Evolutionary conservation across 1,140 invertebrate species (phyloP).

Genomic region (Drosophila biarmipes): DNA sequence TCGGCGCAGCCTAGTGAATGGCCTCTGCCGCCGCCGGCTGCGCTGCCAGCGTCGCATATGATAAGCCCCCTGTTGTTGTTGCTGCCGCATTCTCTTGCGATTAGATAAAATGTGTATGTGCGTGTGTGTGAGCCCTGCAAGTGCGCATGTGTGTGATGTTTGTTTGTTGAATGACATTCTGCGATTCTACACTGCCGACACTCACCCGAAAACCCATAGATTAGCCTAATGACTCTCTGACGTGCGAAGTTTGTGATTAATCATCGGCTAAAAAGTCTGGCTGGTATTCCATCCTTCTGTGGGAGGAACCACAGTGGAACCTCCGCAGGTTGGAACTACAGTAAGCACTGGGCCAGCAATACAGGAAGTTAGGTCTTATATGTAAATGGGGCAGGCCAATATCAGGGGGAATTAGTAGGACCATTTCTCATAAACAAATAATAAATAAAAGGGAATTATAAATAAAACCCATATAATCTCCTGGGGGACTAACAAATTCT

Average conservation of each 20-base stretch:
- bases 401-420: background rate
- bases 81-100: conserved; percentile 38
- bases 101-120: conserved; percentile 61
- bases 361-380: too few species aligned
- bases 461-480: background rate
- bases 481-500: background rate
- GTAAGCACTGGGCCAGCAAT: background rate
- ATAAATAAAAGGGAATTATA: background rate
- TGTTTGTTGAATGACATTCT: conserved; percentile 77
- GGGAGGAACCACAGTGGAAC: background rate
- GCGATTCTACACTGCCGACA: conserved; percentile 29
- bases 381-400: too few species aligned
- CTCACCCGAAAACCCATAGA: conserved; percentile 43
- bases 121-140: conserved; percentile 8
- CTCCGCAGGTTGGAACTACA: background rate
- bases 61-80: conserved; percentile 42
- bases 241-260: conserved; percentile 57
- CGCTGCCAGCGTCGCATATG: conserved; percentile 40
- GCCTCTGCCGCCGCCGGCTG: conserved; percentile 19
- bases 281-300: conserved; percentile 5
- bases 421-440: background rate
- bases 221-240: conserved; percentile 67
- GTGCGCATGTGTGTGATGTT: conserved; percentile 27
- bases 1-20: conserved; percentile 70
- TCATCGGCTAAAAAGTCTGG: conserved; percentile 27